A percentile compares a stretch with the other conserved stretches of the same genome.
Evolutionary conservation across 1,140 invertebrate genomes (phyloP).

Genomic region (Stegodyphus dumicola): DNA sequence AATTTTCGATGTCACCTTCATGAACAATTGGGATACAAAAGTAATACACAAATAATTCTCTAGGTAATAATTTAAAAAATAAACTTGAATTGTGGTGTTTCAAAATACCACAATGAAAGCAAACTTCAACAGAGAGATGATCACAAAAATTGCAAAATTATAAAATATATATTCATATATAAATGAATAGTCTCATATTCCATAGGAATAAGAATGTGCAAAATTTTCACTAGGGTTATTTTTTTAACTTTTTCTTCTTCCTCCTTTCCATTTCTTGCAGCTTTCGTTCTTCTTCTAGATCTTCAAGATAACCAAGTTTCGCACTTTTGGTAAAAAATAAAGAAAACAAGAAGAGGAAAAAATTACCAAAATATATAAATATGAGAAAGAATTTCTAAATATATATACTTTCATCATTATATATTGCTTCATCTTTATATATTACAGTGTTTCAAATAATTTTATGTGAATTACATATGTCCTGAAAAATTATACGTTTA

Average conservation of each 20-base stretch:
- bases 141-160: background rate
- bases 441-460: background rate
- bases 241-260: conserved; percentile 65
- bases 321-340: conserved; percentile 63
- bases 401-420: background rate
- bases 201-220: conserved; percentile 10
- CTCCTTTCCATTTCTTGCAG: conserved; percentile 65
- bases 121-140: too few relatives aligned
- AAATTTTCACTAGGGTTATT: background rate
- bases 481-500: background rate
- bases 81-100: too few relatives aligned
- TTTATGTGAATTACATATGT: background rate
- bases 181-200: background rate
- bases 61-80: too few relatives aligned
- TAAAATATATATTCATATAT: background rate
- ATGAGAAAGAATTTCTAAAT: background rate
- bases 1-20: too few relatives aligned
- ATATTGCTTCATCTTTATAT: background rate
- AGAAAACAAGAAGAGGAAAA: background rate
- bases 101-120: too few relatives aligned
- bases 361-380: background rate
- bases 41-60: too few relatives aligned
- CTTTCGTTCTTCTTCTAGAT: conserved; percentile 67
- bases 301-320: conserved; percentile 67
- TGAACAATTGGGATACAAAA: too few relatives aligned